Base-by-base conservation (phyloP, 2,797 vertebrate species). In the Ispidina lecontei region DNA sequence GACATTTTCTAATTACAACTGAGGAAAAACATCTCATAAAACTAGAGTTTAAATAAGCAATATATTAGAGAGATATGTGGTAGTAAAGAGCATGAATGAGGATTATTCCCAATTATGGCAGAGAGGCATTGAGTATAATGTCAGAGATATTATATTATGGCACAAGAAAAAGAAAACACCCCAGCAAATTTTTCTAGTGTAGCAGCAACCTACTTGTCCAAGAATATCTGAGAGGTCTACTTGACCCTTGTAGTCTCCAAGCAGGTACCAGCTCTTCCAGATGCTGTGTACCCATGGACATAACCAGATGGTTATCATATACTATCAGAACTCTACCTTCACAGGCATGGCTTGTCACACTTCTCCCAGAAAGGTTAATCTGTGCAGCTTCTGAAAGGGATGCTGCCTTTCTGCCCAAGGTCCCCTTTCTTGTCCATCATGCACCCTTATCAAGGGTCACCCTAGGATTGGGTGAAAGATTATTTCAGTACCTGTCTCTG, bases 1-100 rank as follows among this genome's bases (percentile, higher is more conserved):
- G 29, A 19, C 31, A 41, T 87, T 93, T 91, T 89, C 25, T 92
- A 87, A 77, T 77, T 83, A 65, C 75, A 83, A 72, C 28, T 80
- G 62, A 80, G 37, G 35, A 51, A 93, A 89, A 91, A 33, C 14
- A 17, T 13, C 33, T 51, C 9, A 58, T 80, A 67, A 85, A 85
- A 35, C 19, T 64, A 46, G 56, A 78, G 12, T 81, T 90, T 91
- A 90, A 89, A 89, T 41, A 78, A 69, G 20, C 4, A 78, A 46
- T 23, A n/a, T 81, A 37, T 65, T 74, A 80, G 35, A 85, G 23
- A 89, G 77, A 52, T 75, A 62, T 10, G 46, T 49, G 21, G 31
- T 44, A 52, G 8, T 13, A 44, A 25, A 72, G 10, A 67, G 10
- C 5, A 52, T 28, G 29, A 69, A 46, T 54, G 73, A 81, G 9